Percentiles rank a stretch among this genome's conserved stretches.
phyloP scores from a whole-genome alignment of 2,797 vertebrate genomes.

The Schizopygopsis pylzovi region DNA sequence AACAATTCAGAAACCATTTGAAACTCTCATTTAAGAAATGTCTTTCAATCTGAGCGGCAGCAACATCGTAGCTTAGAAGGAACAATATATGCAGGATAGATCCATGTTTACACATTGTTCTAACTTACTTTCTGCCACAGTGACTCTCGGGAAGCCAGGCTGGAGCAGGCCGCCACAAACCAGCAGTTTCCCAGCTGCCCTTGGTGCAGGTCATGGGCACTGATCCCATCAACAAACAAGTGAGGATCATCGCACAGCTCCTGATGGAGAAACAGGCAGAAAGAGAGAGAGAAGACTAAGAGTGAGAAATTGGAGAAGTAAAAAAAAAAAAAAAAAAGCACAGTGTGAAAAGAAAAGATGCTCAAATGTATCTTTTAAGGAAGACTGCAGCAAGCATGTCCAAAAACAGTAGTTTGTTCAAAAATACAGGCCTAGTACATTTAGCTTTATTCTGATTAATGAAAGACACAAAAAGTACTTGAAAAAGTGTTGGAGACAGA shows the following conservation, averaged over 20 bases:
- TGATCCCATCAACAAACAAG: conserved; percentile 91
- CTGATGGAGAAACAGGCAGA: conserved; percentile 67
- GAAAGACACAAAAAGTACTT: conserved; percentile 6
- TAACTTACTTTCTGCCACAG: conserved; percentile 93
- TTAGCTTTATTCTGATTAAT: not conserved
- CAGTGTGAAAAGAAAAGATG: not conserved
- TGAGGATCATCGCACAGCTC: conserved; percentile 88
- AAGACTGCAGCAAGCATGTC: not conserved
- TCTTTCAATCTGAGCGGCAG: fast-evolving
- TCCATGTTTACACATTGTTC: conserved; percentile 26
- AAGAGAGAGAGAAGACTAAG: not conserved
- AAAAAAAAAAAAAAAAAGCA: not conserved
- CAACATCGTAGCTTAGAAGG: not conserved
- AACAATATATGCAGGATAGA: not conserved
- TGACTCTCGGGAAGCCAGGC: conserved; percentile 90
- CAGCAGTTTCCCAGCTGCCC: conserved; percentile 98
- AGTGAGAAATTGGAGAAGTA: not conserved
- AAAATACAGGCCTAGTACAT: not conserved
- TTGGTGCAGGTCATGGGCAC: conserved; percentile 94
- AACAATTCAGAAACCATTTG: no score
- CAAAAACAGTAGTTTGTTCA: not conserved
- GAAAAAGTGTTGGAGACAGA: not conserved
- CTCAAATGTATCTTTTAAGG: not conserved
- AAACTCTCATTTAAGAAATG: not conserved
- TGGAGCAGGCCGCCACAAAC: conserved; percentile 96